Conservation (phyloP, 64 coral and sea anemone genomes). For the Pachyseris speciosa region DNA sequence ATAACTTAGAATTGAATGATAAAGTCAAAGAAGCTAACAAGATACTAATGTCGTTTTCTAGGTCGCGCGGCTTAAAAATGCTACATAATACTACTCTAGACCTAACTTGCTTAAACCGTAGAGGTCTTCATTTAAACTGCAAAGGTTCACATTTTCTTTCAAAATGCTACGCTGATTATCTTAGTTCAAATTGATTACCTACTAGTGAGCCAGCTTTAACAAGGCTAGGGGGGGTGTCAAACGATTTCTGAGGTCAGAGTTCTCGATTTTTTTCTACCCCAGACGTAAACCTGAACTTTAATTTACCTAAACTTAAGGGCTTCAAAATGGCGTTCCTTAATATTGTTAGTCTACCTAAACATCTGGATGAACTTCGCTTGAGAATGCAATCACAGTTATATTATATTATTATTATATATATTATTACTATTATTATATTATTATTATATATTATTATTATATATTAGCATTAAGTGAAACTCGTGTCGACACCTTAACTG, state of each 20-base stretch:
- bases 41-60: neutral
- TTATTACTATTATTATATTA: too few species aligned
- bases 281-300: neutral
- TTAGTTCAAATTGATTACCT: too few species aligned
- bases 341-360: conserved; percentile 20
- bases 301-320: conserved; percentile 17
- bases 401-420: too few species aligned
- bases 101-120: conserved; percentile 4
- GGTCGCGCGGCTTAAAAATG: neutral
- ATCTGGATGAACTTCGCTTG: conserved; percentile 21
- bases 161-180: too few species aligned
- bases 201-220: too few species aligned
- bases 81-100: neutral
- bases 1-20: conserved; percentile 40
- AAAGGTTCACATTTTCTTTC: too few species aligned
- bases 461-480: conserved; percentile 15
- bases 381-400: conserved; percentile 2
- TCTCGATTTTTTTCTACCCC: neutral
- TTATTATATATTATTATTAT: too few species aligned
- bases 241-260: neutral
- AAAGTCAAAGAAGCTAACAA: conserved; percentile 32
- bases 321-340: conserved; percentile 23
- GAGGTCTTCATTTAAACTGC: too few species aligned
- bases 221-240: too few species aligned
- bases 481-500: neutral